Base-by-base conservation (phyloP, 2,113 vertebrate genomes). In the Hypomesus transpacificus region DNA sequence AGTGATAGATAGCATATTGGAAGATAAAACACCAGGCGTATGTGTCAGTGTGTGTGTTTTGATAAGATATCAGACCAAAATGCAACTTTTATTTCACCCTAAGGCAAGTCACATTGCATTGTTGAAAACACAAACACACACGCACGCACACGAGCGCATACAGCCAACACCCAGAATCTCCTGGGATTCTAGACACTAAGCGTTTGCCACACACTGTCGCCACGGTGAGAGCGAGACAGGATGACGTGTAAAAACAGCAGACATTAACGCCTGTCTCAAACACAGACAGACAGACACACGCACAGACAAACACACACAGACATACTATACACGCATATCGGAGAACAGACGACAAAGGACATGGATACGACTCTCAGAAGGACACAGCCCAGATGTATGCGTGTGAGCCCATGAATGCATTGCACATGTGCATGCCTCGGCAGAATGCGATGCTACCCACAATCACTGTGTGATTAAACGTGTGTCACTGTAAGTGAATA, bases 11-110 rank as follows among this genome's bases (percentile, higher is more conserved):
- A n/a, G 54, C 9, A 46, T 46, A 46, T 46, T 46, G 39, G 9
- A 46, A 46, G 39, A 46, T 46, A 46, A 46, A 46, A 46, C 39
- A 73, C 66, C 34, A 69, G 71, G 70, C 68, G 72, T 75, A 46
- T 73, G 60, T 64, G 17, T 58, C 1, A 34, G 9, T 20, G 8
- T 17, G 14, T 20, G 20, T 69, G 5, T 60, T 2, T 2, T 59
- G 11, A 11, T 46, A 46, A 11, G 39, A 11, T 46, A 46, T 46
- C 39, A 46, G 7, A 46, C 39, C 39, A 13, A 46, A 46, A 46
- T 46, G 39, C 39, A 46, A 46, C 39, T 34, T 34, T 9, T 46
- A 46, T 46, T 46, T 7, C 54, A 56, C 54, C 16, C 54, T 18
- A 4, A 56, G 16, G n/a, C 54, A 56, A 17, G n/a, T 20, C 4